Evolutionary conservation across 1,140 invertebrate species (phyloP), one percentile per base, ranked within the genome.

Genomic region (Ridgeia piscesae): DNA sequence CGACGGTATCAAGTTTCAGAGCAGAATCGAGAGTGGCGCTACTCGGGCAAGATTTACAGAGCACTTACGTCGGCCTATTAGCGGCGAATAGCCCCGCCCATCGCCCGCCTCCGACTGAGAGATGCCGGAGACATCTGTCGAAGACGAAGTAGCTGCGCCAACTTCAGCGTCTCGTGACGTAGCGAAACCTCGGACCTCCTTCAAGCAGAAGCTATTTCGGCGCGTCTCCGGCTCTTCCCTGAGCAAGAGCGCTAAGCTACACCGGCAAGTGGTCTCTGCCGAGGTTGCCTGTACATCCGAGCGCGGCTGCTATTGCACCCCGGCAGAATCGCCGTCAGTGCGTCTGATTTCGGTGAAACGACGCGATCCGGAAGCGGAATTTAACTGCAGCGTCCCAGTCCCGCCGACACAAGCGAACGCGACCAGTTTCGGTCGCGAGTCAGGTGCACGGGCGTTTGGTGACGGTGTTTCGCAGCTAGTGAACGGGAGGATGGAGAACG

Each of bases 31-130:
- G 58, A 77, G 58, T 77, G 58, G 58, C 58, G 58, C 58, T 77
- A 77, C 58, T 77, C 58, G 58, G 58, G 58, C 58, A 77, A 77
- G 58, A 77, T 77, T 77, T 77, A 77, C 58, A 14, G 58, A 77
- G 58, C 58, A 77, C 58, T 77, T 77, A 77, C 58, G 58, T 77
- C 58, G 58, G 58, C 58, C 58, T 77, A 77, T 77, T 77, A 77
- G 58, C 58, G 17, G 58, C 58, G 58, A 77, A 77, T 77, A 77
- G 58, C 58, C 58, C 58, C 58, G 58, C 58, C 58, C 58, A 77
- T 77, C 58, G 58, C 58, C 58, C 58, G 58, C 58, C 58, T 77
- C 58, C 58, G 4, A 77, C 58, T 77, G 27, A 77, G 58, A 77
- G 58, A 77, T 77, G 58, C 58, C 58, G 58, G 58, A 17, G 58